phyloP scores from a whole-genome alignment of 1,140 invertebrate species.

The Pararge aegeria region DNA sequence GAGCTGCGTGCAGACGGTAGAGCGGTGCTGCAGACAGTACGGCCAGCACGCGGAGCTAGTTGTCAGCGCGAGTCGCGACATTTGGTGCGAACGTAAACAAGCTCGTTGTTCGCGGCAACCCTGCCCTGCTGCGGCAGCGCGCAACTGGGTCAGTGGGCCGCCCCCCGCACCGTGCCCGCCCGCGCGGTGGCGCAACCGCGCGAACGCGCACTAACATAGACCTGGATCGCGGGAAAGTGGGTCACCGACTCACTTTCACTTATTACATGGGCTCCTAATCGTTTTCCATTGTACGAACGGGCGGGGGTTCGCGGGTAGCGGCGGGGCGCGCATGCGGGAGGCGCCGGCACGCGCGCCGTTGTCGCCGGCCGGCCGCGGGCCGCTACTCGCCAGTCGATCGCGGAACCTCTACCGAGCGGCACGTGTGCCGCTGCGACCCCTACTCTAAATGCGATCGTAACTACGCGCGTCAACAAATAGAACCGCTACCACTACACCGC shows the following conservation, averaged over 20 bases:
- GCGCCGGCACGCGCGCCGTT: slow-evolving; percentile 70
- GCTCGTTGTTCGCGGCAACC: slow-evolving; percentile 66
- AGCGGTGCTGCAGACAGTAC: neutral
- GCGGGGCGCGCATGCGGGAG: slow-evolving; percentile 79
- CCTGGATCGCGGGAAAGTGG: slow-evolving; percentile 84
- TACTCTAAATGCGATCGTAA: slow-evolving; percentile 59
- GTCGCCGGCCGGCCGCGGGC: slow-evolving; percentile 59
- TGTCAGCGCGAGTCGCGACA: slow-evolving; percentile 18
- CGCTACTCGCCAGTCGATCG: slow-evolving; percentile 74
- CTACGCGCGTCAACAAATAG: slow-evolving; percentile 58
- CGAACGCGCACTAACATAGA: slow-evolving; percentile 83
- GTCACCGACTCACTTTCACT: slow-evolving; percentile 85
- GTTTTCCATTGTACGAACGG: slow-evolving; percentile 82
- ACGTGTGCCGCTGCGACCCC: slow-evolving; percentile 52
- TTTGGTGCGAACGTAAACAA: slow-evolving; percentile 69
- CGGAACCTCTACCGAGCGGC: slow-evolving; percentile 63
- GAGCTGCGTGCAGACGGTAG: neutral
- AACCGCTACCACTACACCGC: slow-evolving; percentile 42
- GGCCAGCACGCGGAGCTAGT: neutral
- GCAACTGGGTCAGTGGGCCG: slow-evolving; percentile 85
- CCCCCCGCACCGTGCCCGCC: slow-evolving; percentile 71
- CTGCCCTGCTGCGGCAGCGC: slow-evolving; percentile 77
- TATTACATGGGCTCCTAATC: slow-evolving; percentile 84
- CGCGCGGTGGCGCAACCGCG: slow-evolving; percentile 72
- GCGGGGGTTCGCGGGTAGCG: slow-evolving; percentile 73